Evolutionary conservation across 2,888 invertebrate genomes (phyloP), one percentile per base, ranked within the genome.

Genomic region (Ormyrus thymus): DNA sequence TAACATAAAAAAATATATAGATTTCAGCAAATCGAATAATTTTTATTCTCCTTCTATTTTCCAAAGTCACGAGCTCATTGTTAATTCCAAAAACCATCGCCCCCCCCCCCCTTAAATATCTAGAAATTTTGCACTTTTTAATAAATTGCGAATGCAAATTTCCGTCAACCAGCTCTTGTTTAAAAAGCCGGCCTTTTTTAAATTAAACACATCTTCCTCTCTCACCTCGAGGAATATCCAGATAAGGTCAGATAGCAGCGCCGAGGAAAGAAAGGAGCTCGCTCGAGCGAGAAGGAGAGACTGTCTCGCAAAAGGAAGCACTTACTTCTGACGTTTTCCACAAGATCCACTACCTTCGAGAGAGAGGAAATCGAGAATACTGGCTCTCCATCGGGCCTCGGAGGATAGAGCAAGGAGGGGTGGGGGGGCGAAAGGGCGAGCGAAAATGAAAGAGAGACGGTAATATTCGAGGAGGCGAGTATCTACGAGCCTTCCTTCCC

Each of bases 281-380:
- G 43, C 61, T 51, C 71, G 74, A 82, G 82, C 83, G 83, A 80
- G 83, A 78, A 74, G 82, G 80, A 29, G 48, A 45, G 51, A 7
- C 51, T 48, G 56, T 51, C 61, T 51, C 71, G 74, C 82, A 82
- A 83, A 83, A 80, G 83, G 79, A 74, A 83, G 80, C 79, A 80
- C 82, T 80, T 80, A 82, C 82, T 83, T 80, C 55, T 68, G 68
- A 68, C 59, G 72, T 75, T 73, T 48, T 70, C 43, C 50, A 45
- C 58, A 53, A 61, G 51, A 74, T 64, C 48, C 48, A 43, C 45
- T 48, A 45, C 43, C 65, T 9, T 11, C 11, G 13, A 29, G 56
- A 77, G 29, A 29, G 58, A 78, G 77, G 66, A 78, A 72, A 78
- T 78, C 66, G 77, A 78, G 73, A 73, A 78, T 73, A 73, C 64